Evolutionary conservation across 2,888 invertebrate species (phyloP).

Genomic region (Caenorhabditis auriculariae): DNA sequence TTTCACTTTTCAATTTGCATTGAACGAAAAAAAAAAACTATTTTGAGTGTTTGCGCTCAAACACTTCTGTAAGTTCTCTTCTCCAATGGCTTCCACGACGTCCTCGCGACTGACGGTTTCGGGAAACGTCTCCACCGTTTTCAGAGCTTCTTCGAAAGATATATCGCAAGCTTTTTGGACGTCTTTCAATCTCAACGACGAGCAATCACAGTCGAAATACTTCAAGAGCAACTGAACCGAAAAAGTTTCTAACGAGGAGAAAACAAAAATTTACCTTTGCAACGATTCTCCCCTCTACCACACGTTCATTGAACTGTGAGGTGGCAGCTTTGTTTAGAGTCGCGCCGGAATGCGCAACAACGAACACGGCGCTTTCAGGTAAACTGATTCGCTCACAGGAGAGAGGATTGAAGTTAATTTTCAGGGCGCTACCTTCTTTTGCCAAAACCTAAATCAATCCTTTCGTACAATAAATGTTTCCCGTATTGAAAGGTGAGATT

Average conservation of each 20-base stretch:
- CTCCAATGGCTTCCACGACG: conserved; percentile 22
- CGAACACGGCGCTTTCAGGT: conserved; percentile 82
- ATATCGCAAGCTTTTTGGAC: conserved; percentile 25
- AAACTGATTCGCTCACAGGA: conserved; percentile 76
- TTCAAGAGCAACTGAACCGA: conserved; percentile 24
- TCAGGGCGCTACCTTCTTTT: conserved; percentile 46
- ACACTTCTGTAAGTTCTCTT: conserved; percentile 24
- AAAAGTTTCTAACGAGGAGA: not conserved
- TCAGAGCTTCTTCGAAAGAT: conserved; percentile 22
- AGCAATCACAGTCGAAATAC: conserved; percentile 3
- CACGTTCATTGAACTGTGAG: conserved; percentile 83
- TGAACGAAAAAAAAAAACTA: conserved; percentile 14
- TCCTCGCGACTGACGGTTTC: conserved; percentile 16
- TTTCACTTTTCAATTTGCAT: not conserved
- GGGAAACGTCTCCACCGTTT: conserved; percentile 22
- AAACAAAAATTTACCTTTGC: conserved; percentile 71
- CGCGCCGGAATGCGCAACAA: conserved; percentile 81
- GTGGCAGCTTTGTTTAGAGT: conserved; percentile 87
- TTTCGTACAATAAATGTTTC: too few species aligned
- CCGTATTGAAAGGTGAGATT: too few species aligned
- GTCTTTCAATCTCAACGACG: conserved; percentile 28
- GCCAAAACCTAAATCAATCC: conserved; percentile 11
- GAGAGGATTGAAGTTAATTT: conserved; percentile 84
- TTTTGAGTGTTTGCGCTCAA: conserved; percentile 32
- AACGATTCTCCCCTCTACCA: conserved; percentile 90